These are phyloP conservation scores for Microplitis manilae DNA, from an alignment of 2,888 invertebrate genomes.

Conservation along the genomic window DNA sequence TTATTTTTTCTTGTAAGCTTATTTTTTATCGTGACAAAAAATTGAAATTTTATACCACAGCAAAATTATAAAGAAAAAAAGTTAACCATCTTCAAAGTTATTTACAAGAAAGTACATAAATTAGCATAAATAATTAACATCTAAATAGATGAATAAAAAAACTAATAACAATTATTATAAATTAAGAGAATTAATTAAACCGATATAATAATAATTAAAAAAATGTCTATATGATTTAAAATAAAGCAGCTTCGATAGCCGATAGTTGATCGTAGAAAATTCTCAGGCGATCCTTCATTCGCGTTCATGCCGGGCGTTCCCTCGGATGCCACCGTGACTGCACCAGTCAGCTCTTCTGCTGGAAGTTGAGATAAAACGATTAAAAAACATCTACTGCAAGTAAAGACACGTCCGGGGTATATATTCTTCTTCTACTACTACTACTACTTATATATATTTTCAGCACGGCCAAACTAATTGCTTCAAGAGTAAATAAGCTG, in stretches of 20 bases:
- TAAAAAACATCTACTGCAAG: constrained; percentile 38
- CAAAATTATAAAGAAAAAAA: too few species aligned
- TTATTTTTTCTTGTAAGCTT: too few species aligned
- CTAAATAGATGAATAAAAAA: too few species aligned
- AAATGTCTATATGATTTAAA: too few species aligned
- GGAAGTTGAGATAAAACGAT: constrained; percentile 30
- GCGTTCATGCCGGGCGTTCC: constrained; percentile 38
- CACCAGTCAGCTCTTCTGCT: constrained; percentile 7
- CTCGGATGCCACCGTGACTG: constrained; percentile 22
- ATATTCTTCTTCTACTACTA: constrained; percentile 19
- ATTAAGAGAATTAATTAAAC: too few species aligned
- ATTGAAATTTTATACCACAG: too few species aligned
- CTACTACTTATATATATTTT: constrained; percentile 33
- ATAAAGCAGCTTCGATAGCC: not conserved
- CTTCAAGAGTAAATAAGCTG: constrained; percentile 55
- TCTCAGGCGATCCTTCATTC: constrained; percentile 46
- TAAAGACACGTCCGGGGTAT: constrained; percentile 39
- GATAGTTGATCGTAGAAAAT: constrained; percentile 28
- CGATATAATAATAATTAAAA: too few species aligned
- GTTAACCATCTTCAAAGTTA: too few species aligned
- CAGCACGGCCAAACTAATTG: constrained; percentile 52
- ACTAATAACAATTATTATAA: too few species aligned
- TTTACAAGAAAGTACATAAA: too few species aligned
- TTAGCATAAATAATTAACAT: too few species aligned
- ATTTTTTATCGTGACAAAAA: too few species aligned